A percentile compares a stretch with the other conserved stretches of the same genome.
These are phyloP conservation scores for Alligator mississippiensis DNA, from an alignment of 2,113 vertebrate genomes.

Conservation along the genomic window DNA sequence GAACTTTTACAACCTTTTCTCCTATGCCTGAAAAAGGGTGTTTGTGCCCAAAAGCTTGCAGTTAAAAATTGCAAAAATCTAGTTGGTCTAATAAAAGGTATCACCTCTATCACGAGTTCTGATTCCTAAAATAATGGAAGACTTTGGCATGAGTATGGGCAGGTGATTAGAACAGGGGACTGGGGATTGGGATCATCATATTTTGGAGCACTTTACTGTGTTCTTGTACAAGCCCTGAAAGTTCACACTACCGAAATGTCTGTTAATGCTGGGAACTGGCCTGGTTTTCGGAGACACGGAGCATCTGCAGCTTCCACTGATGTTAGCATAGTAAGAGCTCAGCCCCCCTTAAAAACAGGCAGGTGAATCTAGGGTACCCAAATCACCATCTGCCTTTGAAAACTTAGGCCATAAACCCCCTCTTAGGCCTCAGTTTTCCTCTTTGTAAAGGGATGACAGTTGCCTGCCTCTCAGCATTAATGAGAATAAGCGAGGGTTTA, in stretches of 20 bases:
- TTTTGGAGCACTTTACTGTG: no score
- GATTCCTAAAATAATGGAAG: neutral
- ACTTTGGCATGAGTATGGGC: neutral
- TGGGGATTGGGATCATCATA: neutral
- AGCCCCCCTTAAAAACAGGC: neutral
- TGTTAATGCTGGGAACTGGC: neutral
- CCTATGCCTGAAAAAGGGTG: no score
- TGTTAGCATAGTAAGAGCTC: neutral
- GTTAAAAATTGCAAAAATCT: no score
- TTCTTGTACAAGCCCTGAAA: neutral
- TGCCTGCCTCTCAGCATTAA: no score
- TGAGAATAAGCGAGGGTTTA: no score
- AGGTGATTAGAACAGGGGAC: neutral
- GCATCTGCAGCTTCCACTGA: neutral
- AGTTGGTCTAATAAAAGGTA: no score
- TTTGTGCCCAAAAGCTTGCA: no score
- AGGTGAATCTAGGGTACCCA: neutral
- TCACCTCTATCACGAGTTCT: no score
- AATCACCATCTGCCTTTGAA: neutral
- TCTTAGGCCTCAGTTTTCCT: neutral
- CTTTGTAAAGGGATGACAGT: neutral
- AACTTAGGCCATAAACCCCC: neutral
- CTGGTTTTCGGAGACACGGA: neutral
- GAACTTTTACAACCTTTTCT: neutral
- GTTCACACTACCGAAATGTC: neutral